Percentiles rank a stretch among this genome's conserved stretches.
These are phyloP conservation scores for Brachionus plicatilis DNA, from an alignment of 1,140 invertebrate genomes.

Conservation along the genomic window DNA sequence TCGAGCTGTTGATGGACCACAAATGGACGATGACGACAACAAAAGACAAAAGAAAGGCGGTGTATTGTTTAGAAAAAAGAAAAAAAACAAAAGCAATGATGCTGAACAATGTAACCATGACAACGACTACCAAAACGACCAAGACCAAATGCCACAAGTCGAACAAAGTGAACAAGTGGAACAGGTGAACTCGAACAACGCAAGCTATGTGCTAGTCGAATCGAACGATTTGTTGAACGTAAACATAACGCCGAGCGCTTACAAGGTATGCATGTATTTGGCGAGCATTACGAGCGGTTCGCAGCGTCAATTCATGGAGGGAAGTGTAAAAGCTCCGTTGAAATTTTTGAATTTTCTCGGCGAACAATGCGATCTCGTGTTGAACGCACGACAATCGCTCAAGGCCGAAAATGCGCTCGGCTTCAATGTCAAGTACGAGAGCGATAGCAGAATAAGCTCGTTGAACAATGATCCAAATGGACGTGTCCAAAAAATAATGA, in stretches of 20 bases:
- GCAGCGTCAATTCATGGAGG: background rate
- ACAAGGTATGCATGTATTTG: conserved; percentile 32
- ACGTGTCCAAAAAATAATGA: background rate
- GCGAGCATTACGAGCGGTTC: background rate
- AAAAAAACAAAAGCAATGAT: background rate
- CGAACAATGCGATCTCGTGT: conserved; percentile 6
- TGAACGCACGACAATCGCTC: background rate
- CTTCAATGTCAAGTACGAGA: background rate
- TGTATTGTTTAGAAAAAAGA: background rate
- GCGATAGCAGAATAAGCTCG: background rate
- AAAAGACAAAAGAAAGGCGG: background rate
- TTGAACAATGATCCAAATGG: background rate
- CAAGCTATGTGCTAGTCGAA: conserved; percentile 30
- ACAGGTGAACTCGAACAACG: background rate
- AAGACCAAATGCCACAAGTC: background rate
- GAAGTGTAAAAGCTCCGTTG: background rate
- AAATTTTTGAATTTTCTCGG: conserved; percentile 39
- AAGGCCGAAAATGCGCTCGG: conserved; percentile 3
- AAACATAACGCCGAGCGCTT: conserved; percentile 34
- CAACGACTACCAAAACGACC: background rate
- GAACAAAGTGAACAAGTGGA: background rate
- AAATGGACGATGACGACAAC: background rate
- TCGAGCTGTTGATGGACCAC: background rate
- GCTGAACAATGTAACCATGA: background rate
- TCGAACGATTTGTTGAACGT: conserved; percentile 34